Evolutionary conservation across 2,888 invertebrate genomes (phyloP).

Genomic region (Ormyrus rosae): DNA sequence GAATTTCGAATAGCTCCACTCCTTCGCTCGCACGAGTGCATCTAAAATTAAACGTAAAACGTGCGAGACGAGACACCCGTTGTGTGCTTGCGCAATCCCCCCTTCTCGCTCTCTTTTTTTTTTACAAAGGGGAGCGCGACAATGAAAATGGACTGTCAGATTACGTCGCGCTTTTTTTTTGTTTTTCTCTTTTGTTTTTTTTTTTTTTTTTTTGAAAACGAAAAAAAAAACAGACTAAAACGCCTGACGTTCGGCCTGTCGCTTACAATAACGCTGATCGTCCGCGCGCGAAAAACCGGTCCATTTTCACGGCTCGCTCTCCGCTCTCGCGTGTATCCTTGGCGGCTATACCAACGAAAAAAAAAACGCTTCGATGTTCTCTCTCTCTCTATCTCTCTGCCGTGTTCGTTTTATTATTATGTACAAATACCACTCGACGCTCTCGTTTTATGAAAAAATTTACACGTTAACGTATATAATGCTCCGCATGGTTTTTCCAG

Average conservation of each 20-base stretch:
- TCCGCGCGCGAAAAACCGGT: background rate
- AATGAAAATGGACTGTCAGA: slow-evolving; percentile 12
- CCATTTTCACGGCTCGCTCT: slow-evolving; percentile 6
- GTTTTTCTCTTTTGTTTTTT: too few species aligned
- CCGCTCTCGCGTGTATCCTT: background rate
- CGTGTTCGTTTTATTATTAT: slow-evolving; percentile 11
- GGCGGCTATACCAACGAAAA: background rate
- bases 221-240: too few species aligned
- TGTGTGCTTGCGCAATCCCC: slow-evolving; percentile 20
- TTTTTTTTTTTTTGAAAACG: too few species aligned
- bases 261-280: background rate
- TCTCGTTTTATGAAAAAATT: slow-evolving; percentile 5
- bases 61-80: slow-evolving; percentile 19
- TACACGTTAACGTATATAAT: slow-evolving; percentile 32
- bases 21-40: background rate
- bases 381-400: background rate
- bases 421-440: slow-evolving; percentile 45
- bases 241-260: too few species aligned
- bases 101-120: background rate
- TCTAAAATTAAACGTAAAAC: slow-evolving; percentile 38
- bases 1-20: slow-evolving; percentile 15
- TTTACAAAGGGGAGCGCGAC: slow-evolving; percentile 5
- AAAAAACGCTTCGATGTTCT: slow-evolving; percentile 30
- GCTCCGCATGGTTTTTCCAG: slow-evolving; percentile 51
- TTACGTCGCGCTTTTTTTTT: background rate